Percentiles rank a stretch among this genome's conserved stretches.
Evolutionary conservation across 2,797 vertebrate genomes (phyloP).

Genomic region (Hafferia zeledoni): DNA sequence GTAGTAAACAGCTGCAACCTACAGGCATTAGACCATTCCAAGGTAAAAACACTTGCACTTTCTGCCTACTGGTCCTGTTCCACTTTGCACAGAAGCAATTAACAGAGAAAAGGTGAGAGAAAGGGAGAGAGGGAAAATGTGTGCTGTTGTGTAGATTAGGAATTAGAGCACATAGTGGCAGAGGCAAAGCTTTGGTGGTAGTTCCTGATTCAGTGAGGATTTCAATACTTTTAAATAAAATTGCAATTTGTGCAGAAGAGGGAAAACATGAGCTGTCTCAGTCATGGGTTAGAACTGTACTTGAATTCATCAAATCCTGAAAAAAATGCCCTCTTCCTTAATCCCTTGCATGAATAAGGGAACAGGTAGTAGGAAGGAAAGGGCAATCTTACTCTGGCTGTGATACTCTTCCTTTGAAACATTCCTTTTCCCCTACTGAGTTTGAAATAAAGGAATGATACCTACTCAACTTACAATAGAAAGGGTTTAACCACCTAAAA

Average conservation of each 20-base stretch:
- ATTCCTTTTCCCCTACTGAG: background rate
- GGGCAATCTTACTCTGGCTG: background rate
- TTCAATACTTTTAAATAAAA: background rate
- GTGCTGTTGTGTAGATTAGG: background rate
- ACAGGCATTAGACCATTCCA: background rate
- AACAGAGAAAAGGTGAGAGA: background rate
- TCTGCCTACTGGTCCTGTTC: background rate
- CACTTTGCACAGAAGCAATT: background rate
- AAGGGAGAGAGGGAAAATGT: fast-evolving
- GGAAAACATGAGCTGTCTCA: background rate
- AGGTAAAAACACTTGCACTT: background rate
- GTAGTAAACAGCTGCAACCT: background rate
- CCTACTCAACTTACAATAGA: background rate
- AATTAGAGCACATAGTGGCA: background rate
- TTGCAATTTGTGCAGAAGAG: background rate
- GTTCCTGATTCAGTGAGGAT: background rate
- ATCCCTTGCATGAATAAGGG: background rate
- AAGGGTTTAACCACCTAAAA: background rate
- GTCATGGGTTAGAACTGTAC: background rate
- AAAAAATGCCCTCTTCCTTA: background rate
- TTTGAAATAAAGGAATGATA: background rate
- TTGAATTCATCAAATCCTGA: background rate
- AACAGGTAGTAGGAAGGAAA: background rate
- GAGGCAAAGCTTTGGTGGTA: background rate
- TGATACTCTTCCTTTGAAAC: background rate